Evolutionary conservation across 2,113 vertebrate species (phyloP).

Genomic region (Chunga burmeisteri): DNA sequence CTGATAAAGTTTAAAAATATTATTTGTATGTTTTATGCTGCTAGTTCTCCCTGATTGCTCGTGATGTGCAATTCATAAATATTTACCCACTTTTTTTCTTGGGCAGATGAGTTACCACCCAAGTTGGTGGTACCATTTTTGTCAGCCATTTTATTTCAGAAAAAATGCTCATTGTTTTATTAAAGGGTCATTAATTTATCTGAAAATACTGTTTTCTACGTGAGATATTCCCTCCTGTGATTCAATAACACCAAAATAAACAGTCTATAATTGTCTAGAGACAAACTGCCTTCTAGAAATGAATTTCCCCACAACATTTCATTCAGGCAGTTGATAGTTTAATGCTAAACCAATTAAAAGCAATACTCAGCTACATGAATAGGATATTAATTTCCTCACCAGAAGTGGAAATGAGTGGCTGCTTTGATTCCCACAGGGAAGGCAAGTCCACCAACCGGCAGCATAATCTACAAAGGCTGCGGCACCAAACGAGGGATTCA

Average conservation of each 20-base stretch:
- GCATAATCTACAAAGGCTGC: constrained; percentile 27
- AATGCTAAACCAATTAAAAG: constrained; percentile 51
- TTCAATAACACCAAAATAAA: constrained; percentile 13
- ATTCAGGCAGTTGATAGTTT: constrained; percentile 1
- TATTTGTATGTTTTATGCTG: background rate
- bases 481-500: constrained; percentile 1
- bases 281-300: constrained; percentile 18
- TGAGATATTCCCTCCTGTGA: constrained; percentile 10
- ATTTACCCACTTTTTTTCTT: background rate
- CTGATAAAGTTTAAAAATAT: background rate
- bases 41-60: background rate
- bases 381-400: constrained; percentile 29
- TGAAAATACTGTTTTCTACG: background rate
- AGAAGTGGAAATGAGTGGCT: constrained; percentile 1
- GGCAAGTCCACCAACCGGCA: background rate
- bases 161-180: background rate
- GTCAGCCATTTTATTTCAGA: background rate
- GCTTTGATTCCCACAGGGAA: constrained; percentile 24
- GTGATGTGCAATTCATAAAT: background rate
- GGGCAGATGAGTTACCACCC: background rate
- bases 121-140: background rate
- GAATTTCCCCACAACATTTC: background rate
- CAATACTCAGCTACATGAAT: constrained; percentile 6
- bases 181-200: background rate
- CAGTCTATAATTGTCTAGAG: constrained; percentile 13